Evolutionary conservation across 2,888 invertebrate species (phyloP).

Genomic region (Orthonychiurus folsomi): DNA sequence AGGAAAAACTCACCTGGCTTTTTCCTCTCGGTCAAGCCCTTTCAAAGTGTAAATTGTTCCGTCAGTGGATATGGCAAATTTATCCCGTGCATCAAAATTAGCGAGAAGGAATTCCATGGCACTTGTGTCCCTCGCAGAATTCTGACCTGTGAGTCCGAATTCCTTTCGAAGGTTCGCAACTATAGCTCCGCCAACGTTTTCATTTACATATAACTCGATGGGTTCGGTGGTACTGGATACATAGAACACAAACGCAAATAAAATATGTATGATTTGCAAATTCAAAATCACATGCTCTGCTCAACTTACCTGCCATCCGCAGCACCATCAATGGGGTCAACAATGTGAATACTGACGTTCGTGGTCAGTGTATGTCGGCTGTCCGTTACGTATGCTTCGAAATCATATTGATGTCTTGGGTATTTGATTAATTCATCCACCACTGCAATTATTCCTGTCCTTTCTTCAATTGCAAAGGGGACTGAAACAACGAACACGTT

Average conservation of each 20-base stretch:
- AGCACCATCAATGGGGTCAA: slow-evolving; percentile 57
- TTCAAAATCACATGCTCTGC: too few species aligned
- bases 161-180: slow-evolving; percentile 33
- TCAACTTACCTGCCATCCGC: neutral
- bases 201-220: slow-evolving; percentile 47
- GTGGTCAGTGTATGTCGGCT: slow-evolving; percentile 61
- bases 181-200: slow-evolving; percentile 37
- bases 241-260: too few species aligned
- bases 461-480: slow-evolving; percentile 84
- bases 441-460: slow-evolving; percentile 77
- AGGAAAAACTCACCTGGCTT: slow-evolving; percentile 54
- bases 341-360: slow-evolving; percentile 74
- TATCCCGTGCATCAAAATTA: slow-evolving; percentile 70
- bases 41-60: slow-evolving; percentile 69
- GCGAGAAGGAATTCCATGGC: slow-evolving; percentile 59
- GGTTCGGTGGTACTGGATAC: slow-evolving; percentile 66
- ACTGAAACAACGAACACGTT: slow-evolving; percentile 46
- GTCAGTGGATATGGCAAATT: slow-evolving; percentile 65
- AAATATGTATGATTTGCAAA: too few species aligned
- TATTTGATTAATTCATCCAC: slow-evolving; percentile 64
- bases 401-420: slow-evolving; percentile 60
- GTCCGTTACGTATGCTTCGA: slow-evolving; percentile 70
- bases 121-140: slow-evolving; percentile 20
- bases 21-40: slow-evolving; percentile 66
- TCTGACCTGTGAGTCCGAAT: slow-evolving; percentile 20